Percentiles rank a stretch among this genome's conserved stretches.
These are phyloP conservation scores for Pseudorhombus dupliciocellatus DNA, from an alignment of 2,113 vertebrate genomes.

Conservation along the genomic window DNA sequence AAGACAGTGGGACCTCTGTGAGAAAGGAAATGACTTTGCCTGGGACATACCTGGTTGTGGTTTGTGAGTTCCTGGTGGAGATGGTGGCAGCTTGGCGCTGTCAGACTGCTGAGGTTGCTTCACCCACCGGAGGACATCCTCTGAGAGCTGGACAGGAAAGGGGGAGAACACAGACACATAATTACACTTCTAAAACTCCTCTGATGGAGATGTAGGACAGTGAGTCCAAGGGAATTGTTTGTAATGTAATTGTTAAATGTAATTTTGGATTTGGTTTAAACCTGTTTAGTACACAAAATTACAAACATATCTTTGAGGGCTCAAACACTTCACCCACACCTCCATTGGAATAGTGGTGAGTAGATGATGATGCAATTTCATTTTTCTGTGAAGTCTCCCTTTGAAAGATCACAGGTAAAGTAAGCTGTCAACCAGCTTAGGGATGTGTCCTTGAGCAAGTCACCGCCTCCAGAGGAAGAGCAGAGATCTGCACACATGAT, in stretches of 20 bases:
- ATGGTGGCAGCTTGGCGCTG: constrained; percentile 15
- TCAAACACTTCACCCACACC: too few relatives aligned
- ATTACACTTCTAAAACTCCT: not conserved
- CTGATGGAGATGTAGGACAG: not conserved
- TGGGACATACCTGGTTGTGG: constrained; percentile 60
- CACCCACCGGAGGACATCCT: constrained; percentile 77
- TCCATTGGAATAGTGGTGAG: too few relatives aligned
- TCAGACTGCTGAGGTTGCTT: constrained; percentile 57
- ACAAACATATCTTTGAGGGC: too few relatives aligned
- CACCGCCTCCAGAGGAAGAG: too few relatives aligned
- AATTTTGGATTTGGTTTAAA: too few relatives aligned
- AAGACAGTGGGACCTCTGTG: not conserved
- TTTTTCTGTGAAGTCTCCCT: too few relatives aligned
- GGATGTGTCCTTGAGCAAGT: not conserved
- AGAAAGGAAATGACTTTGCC: not conserved
- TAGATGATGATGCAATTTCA: not conserved
- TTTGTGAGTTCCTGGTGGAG: constrained; percentile 48
- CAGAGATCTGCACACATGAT: too few relatives aligned
- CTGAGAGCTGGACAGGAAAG: constrained; percentile 72
- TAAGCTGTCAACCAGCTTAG: not conserved
- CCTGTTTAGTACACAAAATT: too few relatives aligned
- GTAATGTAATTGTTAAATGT: too few relatives aligned
- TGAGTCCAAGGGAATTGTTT: too few relatives aligned
- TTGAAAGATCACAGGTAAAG: not conserved
- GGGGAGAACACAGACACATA: not conserved